Conservation (phyloP, 2,797 vertebrate genomes). For the Iguana delicatissima region DNA sequence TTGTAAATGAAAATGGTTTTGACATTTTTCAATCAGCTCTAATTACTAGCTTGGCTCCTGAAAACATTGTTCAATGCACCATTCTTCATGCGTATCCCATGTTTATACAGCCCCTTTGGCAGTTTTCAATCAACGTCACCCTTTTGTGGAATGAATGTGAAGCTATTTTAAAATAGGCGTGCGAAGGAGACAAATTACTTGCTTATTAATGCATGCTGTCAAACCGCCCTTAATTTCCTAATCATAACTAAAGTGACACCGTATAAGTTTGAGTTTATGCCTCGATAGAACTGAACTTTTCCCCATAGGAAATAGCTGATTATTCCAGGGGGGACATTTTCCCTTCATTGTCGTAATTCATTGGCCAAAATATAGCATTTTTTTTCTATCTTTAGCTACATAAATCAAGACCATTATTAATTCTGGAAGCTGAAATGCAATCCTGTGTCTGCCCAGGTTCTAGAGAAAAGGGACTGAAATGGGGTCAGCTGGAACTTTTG, state of each 20-base stretch:
- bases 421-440: neutral
- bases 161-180: slow-evolving; percentile 13
- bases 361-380: neutral
- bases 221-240: slow-evolving; percentile 18
- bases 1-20: neutral
- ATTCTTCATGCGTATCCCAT: neutral
- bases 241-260: neutral
- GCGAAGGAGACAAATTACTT: neutral
- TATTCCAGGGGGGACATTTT: neutral
- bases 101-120: neutral
- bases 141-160: neutral
- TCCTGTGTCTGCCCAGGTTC: neutral
- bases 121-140: slow-evolving; percentile 19
- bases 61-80: neutral
- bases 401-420: neutral
- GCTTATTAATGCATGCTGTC: neutral
- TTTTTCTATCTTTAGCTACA: neutral
- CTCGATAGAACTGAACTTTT: neutral
- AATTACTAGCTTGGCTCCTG: slow-evolving; percentile 8
- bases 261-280: neutral
- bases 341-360: neutral
- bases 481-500: no score
- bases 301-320: neutral
- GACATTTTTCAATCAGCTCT: slow-evolving; percentile 2
- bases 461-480: no score